Evolutionary conservation across 2,797 vertebrate species (phyloP), one percentile per base, ranked within the genome.

Genomic region (Emydoidea blandingii): DNA sequence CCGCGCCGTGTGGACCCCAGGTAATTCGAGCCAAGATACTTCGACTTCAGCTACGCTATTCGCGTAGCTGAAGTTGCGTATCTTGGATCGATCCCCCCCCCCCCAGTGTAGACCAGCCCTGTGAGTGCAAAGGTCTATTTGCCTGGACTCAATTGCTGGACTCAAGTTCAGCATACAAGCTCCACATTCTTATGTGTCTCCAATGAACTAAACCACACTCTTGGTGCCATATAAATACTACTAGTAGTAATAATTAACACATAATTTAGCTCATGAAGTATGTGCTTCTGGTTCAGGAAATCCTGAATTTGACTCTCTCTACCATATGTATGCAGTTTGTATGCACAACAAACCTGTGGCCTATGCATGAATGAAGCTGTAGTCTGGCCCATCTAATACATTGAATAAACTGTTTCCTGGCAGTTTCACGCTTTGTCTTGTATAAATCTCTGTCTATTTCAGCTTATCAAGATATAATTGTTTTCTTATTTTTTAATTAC

Each of bases 401-500:
- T 79, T 53, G 47, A 86, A 81, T 2, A 47, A 11, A 8, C 23
- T 5, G 0, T 44, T 94, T 44, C 25, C 49, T 49, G 12, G 27
- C 34, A 47, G 5, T 16, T 53, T 62, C 14, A 23, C 1, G 3
- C 57, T 4, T 86, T 2, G 49, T 29, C 3, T 23, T 25, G 1
- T 11, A 50, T 0, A 49, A 74, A 37, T 29, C 90, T 80, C 12
- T 87, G 3, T 79, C 31, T 44, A 2, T 84, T 81, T 90, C 37
- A 41, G n/a, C 68, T 41, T 72, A 23, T 37, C 21, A 53, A 85
- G 49, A 41, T 83, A 14, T 4, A 59, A 2, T 1, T 53, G 3
- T 4, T 76, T 79, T 87, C 79, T 79, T 21, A 16, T 3, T 94
- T 85, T 91, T 94, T 29, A 65, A 79, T 91, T 92, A 78, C 57